These are phyloP conservation scores for Eudyptes chrysolophus DNA, from an alignment of 2,113 vertebrate species.

Conservation along the genomic window DNA sequence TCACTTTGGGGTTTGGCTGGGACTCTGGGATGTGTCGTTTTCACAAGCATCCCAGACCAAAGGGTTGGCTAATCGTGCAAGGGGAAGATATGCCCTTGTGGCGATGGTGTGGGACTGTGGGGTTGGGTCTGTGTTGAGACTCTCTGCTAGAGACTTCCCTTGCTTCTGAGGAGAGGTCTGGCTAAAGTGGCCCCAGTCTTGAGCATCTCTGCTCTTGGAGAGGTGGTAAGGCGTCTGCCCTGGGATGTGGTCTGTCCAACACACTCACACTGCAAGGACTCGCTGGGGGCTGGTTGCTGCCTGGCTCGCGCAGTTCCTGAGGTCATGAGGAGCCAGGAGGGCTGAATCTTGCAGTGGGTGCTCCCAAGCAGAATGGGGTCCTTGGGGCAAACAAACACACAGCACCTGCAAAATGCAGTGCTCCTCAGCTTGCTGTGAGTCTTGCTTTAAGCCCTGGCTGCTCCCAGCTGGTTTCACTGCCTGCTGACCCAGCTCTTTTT, in stretches of 20 bases:
- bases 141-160: background rate
- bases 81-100: background rate
- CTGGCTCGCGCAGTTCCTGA: background rate
- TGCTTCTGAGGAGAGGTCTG: background rate
- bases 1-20: background rate
- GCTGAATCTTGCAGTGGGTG: background rate
- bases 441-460: background rate
- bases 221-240: background rate
- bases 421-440: background rate
- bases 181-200: background rate
- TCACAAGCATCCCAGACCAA: background rate
- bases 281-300: background rate
- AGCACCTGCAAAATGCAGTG: background rate
- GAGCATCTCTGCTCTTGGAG: background rate
- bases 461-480: background rate
- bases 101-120: background rate
- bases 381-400: background rate
- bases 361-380: background rate
- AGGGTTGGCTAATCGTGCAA: background rate
- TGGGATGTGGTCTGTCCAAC: background rate
- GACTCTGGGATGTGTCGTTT: background rate
- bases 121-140: background rate
- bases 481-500: background rate
- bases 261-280: rapidly evolving
- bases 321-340: rapidly evolving